Percentiles rank a stretch among this genome's conserved stretches.
Evolutionary conservation across 1,140 invertebrate genomes (phyloP).

Genomic region (Papilio polyxenes): DNA sequence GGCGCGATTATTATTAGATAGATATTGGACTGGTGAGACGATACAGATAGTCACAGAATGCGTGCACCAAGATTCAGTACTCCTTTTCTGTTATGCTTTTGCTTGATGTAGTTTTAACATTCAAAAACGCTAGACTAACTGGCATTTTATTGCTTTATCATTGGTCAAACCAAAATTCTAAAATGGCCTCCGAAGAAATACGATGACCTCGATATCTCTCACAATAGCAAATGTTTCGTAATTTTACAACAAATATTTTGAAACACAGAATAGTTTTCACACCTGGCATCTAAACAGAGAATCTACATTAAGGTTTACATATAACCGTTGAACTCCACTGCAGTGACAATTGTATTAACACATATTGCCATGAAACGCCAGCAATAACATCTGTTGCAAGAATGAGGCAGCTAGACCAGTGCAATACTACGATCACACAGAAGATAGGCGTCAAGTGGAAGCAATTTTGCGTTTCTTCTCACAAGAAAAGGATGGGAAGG

Average conservation of each 20-base stretch:
- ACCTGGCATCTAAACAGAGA: neutral
- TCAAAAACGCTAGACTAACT: neutral
- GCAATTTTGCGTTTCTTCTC: too few species aligned
- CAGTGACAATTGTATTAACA: neutral
- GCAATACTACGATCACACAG: too few species aligned
- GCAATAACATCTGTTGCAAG: too few species aligned
- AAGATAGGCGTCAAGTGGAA: too few species aligned
- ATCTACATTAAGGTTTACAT: neutral
- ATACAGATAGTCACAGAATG: too few species aligned
- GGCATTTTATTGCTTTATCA: neutral
- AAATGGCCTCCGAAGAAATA: neutral
- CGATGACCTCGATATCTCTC: slow-evolving; percentile 2
- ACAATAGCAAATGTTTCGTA: neutral
- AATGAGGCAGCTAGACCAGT: too few species aligned
- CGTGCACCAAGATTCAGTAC: too few species aligned
- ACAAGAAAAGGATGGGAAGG: too few species aligned
- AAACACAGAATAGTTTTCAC: neutral
- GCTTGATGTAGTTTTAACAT: too few species aligned
- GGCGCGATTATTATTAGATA: too few species aligned
- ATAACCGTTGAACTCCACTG: neutral
- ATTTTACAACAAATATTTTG: neutral
- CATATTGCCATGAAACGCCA: neutral
- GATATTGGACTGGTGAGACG: too few species aligned
- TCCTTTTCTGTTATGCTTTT: too few species aligned
- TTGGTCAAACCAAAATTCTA: neutral